These are phyloP conservation scores for Drosophila sturtevanti DNA, from an alignment of 1,140 invertebrate genomes.

Conservation along the genomic window DNA sequence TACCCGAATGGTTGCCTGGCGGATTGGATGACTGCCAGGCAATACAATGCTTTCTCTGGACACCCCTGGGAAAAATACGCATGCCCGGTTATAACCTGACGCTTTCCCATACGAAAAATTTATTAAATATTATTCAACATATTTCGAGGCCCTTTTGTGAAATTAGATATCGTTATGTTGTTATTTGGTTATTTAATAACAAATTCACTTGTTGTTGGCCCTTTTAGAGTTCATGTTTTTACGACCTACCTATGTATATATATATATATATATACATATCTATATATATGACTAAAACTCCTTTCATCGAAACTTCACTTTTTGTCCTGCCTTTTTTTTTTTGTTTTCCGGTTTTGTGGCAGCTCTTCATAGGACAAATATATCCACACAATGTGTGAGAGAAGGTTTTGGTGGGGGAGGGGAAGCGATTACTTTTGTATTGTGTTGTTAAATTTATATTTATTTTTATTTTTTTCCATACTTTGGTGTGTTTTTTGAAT, in stretches of 20 bases:
- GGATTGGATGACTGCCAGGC: constrained; percentile 37
- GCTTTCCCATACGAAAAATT: constrained; percentile 18
- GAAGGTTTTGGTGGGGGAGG: background rate
- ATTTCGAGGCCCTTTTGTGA: constrained; percentile 31
- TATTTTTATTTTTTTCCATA: background rate
- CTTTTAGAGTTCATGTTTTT: constrained; percentile 48
- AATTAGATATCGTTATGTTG: constrained; percentile 75
- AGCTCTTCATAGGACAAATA: constrained; percentile 8
- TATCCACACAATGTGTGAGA: background rate
- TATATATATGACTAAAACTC: constrained; percentile 28
- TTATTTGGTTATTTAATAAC: constrained; percentile 68
- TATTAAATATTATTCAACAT: constrained; percentile 58
- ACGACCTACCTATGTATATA: too few relatives aligned
- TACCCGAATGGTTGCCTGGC: background rate
- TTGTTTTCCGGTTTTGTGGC: background rate
- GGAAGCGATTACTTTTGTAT: background rate
- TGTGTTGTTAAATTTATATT: constrained; percentile 2
- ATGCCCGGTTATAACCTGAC: constrained; percentile 44
- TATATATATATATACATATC: too few relatives aligned
- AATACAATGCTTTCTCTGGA: constrained; percentile 58
- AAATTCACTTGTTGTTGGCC: constrained; percentile 56
- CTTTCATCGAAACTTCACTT: background rate
- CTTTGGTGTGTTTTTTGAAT: constrained; percentile 1
- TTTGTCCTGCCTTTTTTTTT: background rate
- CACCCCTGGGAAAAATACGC: constrained; percentile 54